These are phyloP conservation scores for Gadus macrocephalus DNA, from an alignment of 2,113 vertebrate genomes.

Conservation along the genomic window DNA sequence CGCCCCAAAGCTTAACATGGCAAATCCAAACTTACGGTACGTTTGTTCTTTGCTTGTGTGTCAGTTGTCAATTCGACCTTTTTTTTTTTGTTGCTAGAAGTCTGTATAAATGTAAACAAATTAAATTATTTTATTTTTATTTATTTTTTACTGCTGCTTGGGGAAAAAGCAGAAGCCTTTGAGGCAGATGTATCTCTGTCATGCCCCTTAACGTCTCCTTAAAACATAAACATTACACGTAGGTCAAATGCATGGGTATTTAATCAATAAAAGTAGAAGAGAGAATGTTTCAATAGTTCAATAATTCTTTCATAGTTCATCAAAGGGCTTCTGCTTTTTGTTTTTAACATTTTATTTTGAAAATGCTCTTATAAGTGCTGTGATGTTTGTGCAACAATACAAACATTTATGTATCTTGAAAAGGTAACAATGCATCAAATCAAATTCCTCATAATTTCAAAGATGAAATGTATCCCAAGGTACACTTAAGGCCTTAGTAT, in stretches of 20 bases:
- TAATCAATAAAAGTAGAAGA: constrained; percentile 32
- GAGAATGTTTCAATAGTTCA: constrained; percentile 18
- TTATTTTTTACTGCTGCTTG: constrained; percentile 29
- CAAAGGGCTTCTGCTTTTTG: constrained; percentile 23
- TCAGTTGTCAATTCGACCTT: constrained; percentile 23
- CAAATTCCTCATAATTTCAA: not conserved
- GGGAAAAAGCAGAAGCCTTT: constrained; percentile 18
- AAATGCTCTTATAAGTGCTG: not conserved
- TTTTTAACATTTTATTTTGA: constrained; percentile 2
- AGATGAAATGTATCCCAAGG: not conserved
- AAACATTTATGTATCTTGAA: not conserved
- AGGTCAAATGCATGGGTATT: constrained; percentile 25
- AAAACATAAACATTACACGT: constrained; percentile 10
- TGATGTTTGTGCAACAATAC: not conserved
- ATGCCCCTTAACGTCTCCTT: not conserved
- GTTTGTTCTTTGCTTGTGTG: constrained; percentile 21
- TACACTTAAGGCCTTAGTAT: not conserved
- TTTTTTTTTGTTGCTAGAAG: constrained; percentile 39
- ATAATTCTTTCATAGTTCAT: not conserved
- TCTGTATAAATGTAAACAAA: constrained; percentile 66
- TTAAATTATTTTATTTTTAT: constrained; percentile 70
- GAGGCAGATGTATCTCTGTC: not conserved
- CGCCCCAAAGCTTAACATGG: constrained; percentile 9
- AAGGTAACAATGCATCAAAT: not conserved
- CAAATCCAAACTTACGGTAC: constrained; percentile 59